These are phyloP conservation scores for Sylvilagus floridanus DNA, from an alignment of 2,797 vertebrate genomes.

Conservation along the genomic window DNA sequence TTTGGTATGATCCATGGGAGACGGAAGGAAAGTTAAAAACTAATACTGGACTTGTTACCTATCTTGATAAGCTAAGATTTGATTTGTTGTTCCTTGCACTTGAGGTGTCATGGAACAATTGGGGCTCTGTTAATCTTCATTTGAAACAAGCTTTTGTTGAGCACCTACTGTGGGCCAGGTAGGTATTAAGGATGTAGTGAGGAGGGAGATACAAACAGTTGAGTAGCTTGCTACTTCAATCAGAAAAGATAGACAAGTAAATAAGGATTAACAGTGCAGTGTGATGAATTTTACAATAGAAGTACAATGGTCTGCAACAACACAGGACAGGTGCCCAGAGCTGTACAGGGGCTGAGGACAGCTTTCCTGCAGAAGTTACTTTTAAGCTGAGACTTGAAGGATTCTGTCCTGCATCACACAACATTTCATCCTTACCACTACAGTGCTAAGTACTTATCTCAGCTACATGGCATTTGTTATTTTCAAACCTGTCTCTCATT, in stretches of 20 bases:
- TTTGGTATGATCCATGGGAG: background rate
- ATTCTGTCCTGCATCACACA: background rate
- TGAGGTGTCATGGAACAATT: background rate
- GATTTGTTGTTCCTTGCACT: background rate
- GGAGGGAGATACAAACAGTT: background rate
- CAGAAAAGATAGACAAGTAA: background rate
- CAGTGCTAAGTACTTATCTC: no score
- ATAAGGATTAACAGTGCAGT: background rate
- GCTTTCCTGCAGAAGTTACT: background rate
- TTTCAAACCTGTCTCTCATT: background rate
- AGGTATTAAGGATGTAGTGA: background rate
- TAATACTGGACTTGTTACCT: background rate
- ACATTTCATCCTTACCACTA: background rate
- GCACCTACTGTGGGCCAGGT: background rate
- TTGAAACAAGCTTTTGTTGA: background rate
- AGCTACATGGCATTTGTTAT: background rate
- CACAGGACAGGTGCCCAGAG: accelerated
- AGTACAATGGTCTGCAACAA: background rate
- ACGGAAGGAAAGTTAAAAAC: background rate
- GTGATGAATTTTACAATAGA: background rate
- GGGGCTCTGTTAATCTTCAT: background rate
- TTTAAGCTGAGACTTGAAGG: background rate
- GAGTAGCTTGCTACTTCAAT: background rate
- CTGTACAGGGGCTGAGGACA: no score
- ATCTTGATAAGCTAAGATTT: conserved; percentile 1